These are phyloP conservation scores for Lepisosteus oculatus DNA, from an alignment of 2,113 vertebrate species.

Conservation along the genomic window DNA sequence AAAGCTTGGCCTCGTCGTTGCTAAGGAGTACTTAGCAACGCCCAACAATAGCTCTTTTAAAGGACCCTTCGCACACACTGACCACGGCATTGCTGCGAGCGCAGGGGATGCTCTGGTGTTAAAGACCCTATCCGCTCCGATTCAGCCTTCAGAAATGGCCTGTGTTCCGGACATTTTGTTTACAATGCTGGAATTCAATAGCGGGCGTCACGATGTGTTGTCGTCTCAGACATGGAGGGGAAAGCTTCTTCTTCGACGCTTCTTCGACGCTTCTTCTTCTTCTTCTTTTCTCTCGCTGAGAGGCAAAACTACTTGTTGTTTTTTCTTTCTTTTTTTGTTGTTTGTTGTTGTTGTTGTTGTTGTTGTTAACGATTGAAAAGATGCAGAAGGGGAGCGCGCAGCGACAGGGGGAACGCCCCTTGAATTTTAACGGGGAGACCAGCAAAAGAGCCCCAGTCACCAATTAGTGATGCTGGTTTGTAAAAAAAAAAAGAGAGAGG, in stretches of 20 bases:
- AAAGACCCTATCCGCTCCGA: constrained; percentile 62
- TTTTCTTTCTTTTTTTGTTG: no score
- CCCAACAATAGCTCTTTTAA: constrained; percentile 76
- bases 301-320: constrained; percentile 50
- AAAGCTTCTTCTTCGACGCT: constrained; percentile 47
- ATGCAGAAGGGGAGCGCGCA: constrained; percentile 69
- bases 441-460: constrained; percentile 73
- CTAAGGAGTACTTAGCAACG: constrained; percentile 82
- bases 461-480: constrained; percentile 77
- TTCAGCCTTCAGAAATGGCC: constrained; percentile 61
- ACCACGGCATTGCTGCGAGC: constrained; percentile 79
- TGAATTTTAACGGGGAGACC: constrained; percentile 73
- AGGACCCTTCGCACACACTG: constrained; percentile 78
- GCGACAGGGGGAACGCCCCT: constrained; percentile 61
- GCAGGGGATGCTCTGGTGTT: constrained; percentile 66
- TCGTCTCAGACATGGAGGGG: constrained; percentile 54
- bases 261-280: no score
- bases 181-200: constrained; percentile 72
- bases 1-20: constrained; percentile 78
- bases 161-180: constrained; percentile 79
- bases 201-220: constrained; percentile 67
- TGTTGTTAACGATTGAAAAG: constrained; percentile 72
- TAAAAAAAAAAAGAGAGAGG: constrained; percentile 47
- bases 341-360: constrained; percentile 12
- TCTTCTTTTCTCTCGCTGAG: constrained; percentile 47